Conservation (phyloP, 2,888 invertebrate species). For the Pasiphila rectangulata region DNA sequence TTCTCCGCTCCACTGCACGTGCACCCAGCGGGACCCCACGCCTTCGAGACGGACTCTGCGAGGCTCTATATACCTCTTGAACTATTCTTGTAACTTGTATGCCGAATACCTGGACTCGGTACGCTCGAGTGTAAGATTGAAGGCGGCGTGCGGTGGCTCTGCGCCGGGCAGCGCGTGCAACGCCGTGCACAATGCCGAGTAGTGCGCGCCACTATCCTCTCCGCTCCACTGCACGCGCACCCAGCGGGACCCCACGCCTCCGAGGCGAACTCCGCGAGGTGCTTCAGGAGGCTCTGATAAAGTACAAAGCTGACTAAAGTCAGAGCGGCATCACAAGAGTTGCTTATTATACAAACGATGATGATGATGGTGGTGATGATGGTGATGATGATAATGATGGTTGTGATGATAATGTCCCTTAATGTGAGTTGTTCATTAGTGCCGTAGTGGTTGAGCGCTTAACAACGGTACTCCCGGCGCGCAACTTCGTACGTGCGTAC, state of each 20-base stretch:
- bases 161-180: constrained; percentile 45
- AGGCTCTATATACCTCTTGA: too few relatives aligned
- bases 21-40: constrained; percentile 81
- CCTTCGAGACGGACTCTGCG: constrained; percentile 80
- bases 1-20: constrained; percentile 75
- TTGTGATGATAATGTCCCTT: too few relatives aligned
- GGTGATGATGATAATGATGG: too few relatives aligned
- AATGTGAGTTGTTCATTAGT: too few relatives aligned
- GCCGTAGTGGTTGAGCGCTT: too few relatives aligned
- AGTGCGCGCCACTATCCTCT: constrained; percentile 30
- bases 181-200: constrained; percentile 47
- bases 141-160: constrained; percentile 33
- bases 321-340: too few relatives aligned
- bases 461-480: too few relatives aligned
- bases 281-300: constrained; percentile 84
- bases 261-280: constrained; percentile 79
- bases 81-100: too few relatives aligned
- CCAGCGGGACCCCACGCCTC: constrained; percentile 82
- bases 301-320: too few relatives aligned
- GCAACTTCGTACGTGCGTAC: too few relatives aligned
- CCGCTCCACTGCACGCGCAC: constrained; percentile 80
- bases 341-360: too few relatives aligned
- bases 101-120: constrained; percentile 8
- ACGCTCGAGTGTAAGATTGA: constrained; percentile 50
- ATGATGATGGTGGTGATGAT: too few relatives aligned